phyloP scores from a whole-genome alignment of 2,113 vertebrate species.

The Colius striatus region DNA sequence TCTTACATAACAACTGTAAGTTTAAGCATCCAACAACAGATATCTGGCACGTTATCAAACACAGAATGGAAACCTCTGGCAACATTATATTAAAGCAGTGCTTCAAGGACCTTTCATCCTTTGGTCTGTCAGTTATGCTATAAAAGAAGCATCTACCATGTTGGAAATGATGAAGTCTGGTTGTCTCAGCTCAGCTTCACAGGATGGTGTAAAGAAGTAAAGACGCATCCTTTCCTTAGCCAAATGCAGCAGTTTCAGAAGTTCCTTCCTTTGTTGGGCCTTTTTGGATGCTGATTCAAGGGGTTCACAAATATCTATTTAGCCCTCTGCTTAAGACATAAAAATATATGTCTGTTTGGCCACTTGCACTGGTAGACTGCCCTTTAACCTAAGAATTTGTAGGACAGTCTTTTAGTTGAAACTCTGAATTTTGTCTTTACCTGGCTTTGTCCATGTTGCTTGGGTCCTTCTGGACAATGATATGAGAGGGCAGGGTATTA shows the following conservation, averaged over 20 bases:
- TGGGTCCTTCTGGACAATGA: background rate
- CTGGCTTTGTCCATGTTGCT: background rate
- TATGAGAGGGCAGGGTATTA: background rate
- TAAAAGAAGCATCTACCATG: background rate
- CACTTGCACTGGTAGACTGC: background rate
- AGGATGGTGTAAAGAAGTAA: background rate
- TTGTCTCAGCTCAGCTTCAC: background rate
- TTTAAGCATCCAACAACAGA: background rate
- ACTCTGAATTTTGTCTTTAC: background rate
- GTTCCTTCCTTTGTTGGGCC: background rate
- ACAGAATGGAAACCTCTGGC: background rate
- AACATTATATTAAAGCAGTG: background rate
- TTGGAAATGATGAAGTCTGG: background rate
- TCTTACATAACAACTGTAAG: background rate
- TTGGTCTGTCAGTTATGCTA: background rate
- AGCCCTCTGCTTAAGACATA: background rate
- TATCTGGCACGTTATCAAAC: background rate
- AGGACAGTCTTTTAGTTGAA: background rate
- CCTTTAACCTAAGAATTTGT: background rate
- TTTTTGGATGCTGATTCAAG: background rate
- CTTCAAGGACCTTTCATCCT: background rate
- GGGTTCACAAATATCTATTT: background rate
- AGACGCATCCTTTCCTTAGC: background rate
- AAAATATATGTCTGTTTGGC: background rate
- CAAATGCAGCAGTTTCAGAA: background rate